Evolutionary conservation across 2,797 vertebrate genomes (phyloP).

Genomic region (Scleropages formosus): DNA sequence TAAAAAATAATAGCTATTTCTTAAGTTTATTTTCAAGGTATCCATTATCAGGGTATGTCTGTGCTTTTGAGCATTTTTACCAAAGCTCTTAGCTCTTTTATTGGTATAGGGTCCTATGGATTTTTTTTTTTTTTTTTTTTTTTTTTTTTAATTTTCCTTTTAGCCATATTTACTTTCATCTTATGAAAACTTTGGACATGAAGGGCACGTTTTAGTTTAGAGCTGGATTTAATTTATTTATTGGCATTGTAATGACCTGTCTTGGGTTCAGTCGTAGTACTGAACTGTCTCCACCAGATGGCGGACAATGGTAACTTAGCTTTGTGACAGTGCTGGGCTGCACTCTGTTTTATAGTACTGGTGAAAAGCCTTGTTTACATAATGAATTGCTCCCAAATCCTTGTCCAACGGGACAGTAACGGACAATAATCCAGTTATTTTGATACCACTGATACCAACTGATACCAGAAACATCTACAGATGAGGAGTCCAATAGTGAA

Average conservation of each 20-base stretch:
- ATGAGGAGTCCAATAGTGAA: slow-evolving; percentile 13
- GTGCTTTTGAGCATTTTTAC: slow-evolving; percentile 27
- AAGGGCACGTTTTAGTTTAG: slow-evolving; percentile 31
- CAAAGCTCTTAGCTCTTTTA: slow-evolving; percentile 26
- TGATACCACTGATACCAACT: slow-evolving; percentile 17
- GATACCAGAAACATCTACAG: slow-evolving; percentile 1
- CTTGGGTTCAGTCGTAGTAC: slow-evolving; percentile 48
- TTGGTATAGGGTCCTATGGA: slow-evolving; percentile 20
- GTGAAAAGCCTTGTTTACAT: slow-evolving; percentile 50
- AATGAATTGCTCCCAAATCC: slow-evolving; percentile 43
- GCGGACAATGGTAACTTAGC: slow-evolving; percentile 37
- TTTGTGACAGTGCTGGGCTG: slow-evolving; percentile 22
- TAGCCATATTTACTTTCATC: not conserved
- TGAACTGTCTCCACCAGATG: slow-evolving; percentile 46
- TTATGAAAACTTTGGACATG: slow-evolving; percentile 37
- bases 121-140: slow-evolving; percentile 24
- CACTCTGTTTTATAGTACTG: slow-evolving; percentile 29
- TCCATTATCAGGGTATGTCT: slow-evolving; percentile 22
- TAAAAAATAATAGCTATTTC: slow-evolving; percentile 54
- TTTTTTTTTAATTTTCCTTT: no score
- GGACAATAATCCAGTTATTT: slow-evolving; percentile 19
- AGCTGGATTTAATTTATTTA: slow-evolving; percentile 43
- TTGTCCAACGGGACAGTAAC: slow-evolving; percentile 18
- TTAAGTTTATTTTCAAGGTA: slow-evolving; percentile 49
- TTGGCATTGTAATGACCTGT: slow-evolving; percentile 25